These are phyloP conservation scores for Phrynocephalus versicolor DNA, from an alignment of 2,113 vertebrate genomes.

Conservation along the genomic window DNA sequence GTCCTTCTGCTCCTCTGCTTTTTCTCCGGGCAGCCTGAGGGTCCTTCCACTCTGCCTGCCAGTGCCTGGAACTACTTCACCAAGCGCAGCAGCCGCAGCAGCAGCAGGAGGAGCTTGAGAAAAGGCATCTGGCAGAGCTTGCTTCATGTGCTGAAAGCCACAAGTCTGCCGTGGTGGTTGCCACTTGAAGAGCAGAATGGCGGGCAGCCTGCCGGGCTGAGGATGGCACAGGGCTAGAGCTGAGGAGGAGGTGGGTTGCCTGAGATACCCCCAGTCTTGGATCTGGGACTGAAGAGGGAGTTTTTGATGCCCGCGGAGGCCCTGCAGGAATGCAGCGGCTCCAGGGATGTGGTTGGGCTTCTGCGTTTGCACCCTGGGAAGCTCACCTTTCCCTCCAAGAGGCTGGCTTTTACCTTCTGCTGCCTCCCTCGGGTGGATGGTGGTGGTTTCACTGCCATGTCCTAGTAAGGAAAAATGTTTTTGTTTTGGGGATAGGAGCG, in stretches of 20 bases:
- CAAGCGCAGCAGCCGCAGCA: too few relatives aligned
- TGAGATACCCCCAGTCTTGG: neutral
- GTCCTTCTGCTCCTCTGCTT: neutral
- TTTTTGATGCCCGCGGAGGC: too few relatives aligned
- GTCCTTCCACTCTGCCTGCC: neutral
- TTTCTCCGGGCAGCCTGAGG: too few relatives aligned
- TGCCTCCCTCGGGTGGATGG: rapidly evolving
- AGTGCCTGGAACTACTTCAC: neutral
- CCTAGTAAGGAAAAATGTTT: neutral
- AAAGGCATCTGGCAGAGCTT: neutral
- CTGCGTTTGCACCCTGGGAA: neutral
- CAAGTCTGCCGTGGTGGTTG: neutral
- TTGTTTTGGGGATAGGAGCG: neutral
- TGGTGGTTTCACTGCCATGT: neutral
- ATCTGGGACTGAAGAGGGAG: too few relatives aligned
- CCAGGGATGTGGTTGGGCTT: too few relatives aligned
- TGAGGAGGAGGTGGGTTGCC: too few relatives aligned
- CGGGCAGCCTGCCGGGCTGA: neutral
- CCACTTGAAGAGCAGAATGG: neutral
- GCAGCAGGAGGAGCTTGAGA: too few relatives aligned
- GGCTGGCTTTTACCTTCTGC: neutral
- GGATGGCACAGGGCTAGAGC: neutral
- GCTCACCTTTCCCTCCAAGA: too few relatives aligned
- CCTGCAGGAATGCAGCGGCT: too few relatives aligned
- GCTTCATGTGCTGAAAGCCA: neutral